These are phyloP conservation scores for Cebus imitator DNA, from an alignment of 2,113 vertebrate genomes.

Conservation along the genomic window DNA sequence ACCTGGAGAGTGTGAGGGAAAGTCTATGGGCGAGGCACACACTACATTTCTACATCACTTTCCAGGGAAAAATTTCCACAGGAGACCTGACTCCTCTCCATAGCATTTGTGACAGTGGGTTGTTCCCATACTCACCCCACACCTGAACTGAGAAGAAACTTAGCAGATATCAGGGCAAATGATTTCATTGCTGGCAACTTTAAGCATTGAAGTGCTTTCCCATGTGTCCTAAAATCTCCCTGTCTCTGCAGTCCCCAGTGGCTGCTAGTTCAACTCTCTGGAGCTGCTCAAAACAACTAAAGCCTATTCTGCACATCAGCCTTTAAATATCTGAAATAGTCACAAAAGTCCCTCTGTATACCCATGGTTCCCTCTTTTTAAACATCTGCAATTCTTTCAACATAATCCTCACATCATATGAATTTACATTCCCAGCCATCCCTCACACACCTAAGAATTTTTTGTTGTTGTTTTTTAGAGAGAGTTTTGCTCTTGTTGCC, in stretches of 20 bases:
- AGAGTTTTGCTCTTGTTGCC: too few relatives aligned
- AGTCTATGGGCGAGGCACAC: not conserved
- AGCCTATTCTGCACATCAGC: not conserved
- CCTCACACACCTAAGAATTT: not conserved
- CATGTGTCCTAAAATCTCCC: not conserved
- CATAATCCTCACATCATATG: not conserved
- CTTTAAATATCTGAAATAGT: not conserved
- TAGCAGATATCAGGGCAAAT: not conserved
- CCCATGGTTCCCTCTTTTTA: not conserved
- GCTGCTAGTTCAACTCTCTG: not conserved
- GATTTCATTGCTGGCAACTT: not conserved
- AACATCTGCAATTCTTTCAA: not conserved
- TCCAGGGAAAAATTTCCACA: not conserved
- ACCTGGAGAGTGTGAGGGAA: not conserved
- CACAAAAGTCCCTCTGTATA: not conserved
- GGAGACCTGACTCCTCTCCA: not conserved
- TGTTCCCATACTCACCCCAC: not conserved
- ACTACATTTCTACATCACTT: too few relatives aligned
- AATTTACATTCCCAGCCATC: not conserved
- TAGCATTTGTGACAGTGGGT: not conserved
- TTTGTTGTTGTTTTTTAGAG: too few relatives aligned
- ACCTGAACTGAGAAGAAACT: not conserved
- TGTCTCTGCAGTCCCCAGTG: not conserved
- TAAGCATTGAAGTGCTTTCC: not conserved
- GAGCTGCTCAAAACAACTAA: not conserved